Percentiles rank a stretch among this genome's conserved stretches.
phyloP scores from a whole-genome alignment of 2,797 vertebrate species.

The Morelia viridis region DNA sequence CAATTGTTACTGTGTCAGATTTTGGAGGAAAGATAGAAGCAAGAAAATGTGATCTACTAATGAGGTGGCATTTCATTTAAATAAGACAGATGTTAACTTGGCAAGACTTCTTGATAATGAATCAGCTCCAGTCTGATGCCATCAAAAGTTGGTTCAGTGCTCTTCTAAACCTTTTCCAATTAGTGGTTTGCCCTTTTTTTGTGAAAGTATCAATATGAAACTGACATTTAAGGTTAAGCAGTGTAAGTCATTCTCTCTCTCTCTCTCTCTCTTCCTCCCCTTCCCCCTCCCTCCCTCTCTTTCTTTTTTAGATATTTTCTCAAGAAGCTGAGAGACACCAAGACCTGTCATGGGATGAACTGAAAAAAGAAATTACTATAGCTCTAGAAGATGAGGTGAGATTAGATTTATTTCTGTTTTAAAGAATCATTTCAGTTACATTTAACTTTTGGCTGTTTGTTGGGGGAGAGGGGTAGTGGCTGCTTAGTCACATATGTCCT shows the following conservation, averaged over 20 bases:
- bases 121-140: neutral
- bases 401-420: rapidly evolving
- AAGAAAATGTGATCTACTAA: neutral
- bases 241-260: conserved; percentile 10
- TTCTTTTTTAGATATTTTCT: conserved; percentile 79
- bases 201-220: neutral
- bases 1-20: neutral
- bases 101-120: neutral
- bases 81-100: neutral
- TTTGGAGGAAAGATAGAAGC: neutral
- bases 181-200: neutral
- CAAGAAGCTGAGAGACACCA: conserved; percentile 77
- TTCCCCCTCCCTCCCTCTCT: too few species aligned
- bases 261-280: too few species aligned
- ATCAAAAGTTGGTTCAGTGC: neutral
- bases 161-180: neutral
- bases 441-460: neutral
- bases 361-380: conserved; percentile 90
- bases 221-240: neutral
- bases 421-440: rapidly evolving
- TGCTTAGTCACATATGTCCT: neutral
- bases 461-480: neutral
- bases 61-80: neutral
- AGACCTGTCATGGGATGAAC: conserved; percentile 83
- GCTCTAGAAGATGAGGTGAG: conserved; percentile 90